Evolutionary conservation across 2,888 invertebrate species (phyloP).

Genomic region (Cyclophora albipunctata): DNA sequence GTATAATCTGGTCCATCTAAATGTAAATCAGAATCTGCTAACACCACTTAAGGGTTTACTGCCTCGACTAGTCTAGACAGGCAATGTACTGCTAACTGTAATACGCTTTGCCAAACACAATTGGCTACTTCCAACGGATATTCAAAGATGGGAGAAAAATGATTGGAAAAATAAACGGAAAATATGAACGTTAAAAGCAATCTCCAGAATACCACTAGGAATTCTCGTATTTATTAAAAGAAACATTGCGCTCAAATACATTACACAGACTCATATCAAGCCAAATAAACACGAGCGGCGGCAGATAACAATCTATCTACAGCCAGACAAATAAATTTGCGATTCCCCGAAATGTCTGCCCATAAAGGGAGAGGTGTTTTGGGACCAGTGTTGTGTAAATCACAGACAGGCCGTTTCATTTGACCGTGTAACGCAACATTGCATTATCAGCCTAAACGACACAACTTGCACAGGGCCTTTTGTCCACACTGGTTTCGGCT

Average conservation of each 20-base stretch:
- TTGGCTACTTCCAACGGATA: constrained; percentile 7
- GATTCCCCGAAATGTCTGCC: constrained; percentile 46
- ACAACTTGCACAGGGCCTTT: neutral
- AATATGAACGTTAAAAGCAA: too few relatives aligned
- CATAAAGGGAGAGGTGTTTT: constrained; percentile 44
- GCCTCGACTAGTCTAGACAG: constrained; percentile 23
- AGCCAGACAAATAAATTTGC: constrained; percentile 55
- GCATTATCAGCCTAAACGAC: constrained; percentile 14
- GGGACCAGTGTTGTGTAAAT: constrained; percentile 48
- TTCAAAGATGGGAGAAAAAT: too few relatives aligned
- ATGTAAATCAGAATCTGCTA: constrained; percentile 24
- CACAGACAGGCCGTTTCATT: constrained; percentile 36
- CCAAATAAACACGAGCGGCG: constrained; percentile 13
- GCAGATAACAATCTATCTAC: constrained; percentile 33
- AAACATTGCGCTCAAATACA: too few relatives aligned
- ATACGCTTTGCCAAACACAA: constrained; percentile 13
- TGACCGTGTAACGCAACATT: constrained; percentile 25
- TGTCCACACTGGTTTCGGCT: neutral
- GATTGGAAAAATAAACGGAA: too few relatives aligned
- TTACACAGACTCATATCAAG: neutral
- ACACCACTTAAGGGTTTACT: constrained; percentile 8
- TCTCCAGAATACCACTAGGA: too few relatives aligned
- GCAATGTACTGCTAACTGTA: constrained; percentile 20
- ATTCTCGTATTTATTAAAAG: constrained; percentile 5
- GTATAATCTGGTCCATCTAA: constrained; percentile 4